Evolutionary conservation across 2,888 invertebrate species (phyloP).

Genomic region (Anticlea derivata): DNA sequence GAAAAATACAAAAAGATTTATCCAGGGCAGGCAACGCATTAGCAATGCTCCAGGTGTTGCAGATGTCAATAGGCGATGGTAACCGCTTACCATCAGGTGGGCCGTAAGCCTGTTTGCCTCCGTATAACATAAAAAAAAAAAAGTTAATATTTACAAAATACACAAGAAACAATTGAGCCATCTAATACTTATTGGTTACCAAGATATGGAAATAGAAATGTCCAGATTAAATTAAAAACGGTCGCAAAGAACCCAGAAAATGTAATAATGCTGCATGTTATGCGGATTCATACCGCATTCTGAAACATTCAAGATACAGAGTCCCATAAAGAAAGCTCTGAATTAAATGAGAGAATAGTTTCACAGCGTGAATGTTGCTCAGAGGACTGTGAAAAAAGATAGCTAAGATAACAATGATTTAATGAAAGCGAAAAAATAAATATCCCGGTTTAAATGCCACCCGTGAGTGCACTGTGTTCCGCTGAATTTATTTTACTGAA

Average conservation of each 20-base stretch:
- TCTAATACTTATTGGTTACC: too few species aligned
- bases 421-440: constrained; percentile 62
- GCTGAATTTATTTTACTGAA: constrained; percentile 25
- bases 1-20: too few species aligned
- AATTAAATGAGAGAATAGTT: constrained; percentile 42
- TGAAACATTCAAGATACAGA: constrained; percentile 13
- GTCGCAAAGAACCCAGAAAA: neutral
- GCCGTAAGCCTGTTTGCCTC: too few species aligned
- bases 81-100: too few species aligned
- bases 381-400: constrained; percentile 45
- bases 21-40: too few species aligned
- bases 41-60: too few species aligned
- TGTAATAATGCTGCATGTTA: constrained; percentile 14
- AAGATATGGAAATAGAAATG: too few species aligned
- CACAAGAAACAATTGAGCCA: too few species aligned
- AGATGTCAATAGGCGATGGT: too few species aligned
- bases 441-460: constrained; percentile 52
- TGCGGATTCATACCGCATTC: constrained; percentile 15
- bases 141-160: too few species aligned
- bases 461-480: constrained; percentile 47
- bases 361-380: constrained; percentile 34
- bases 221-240: too few species aligned
- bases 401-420: constrained; percentile 67
- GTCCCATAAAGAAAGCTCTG: constrained; percentile 26
- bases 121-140: too few species aligned